Evolutionary conservation across 2,113 vertebrate species (phyloP).

Genomic region (Oreochromis spilurus): DNA sequence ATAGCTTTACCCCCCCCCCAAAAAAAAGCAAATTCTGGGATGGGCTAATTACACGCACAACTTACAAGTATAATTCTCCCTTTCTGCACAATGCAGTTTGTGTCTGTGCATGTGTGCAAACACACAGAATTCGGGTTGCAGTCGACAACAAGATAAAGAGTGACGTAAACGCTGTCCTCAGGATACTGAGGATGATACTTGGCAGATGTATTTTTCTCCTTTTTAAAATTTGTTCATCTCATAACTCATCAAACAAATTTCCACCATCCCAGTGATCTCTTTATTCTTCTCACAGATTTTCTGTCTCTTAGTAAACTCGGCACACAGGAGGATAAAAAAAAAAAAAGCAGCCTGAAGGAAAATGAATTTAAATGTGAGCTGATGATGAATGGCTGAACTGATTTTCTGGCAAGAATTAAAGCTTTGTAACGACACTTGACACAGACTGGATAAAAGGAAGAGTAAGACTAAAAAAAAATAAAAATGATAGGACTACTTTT

Average conservation of each 20-base stretch:
- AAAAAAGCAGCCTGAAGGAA: constrained; percentile 65
- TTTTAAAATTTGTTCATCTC: constrained; percentile 44
- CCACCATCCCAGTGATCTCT: constrained; percentile 49
- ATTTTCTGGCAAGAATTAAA: constrained; percentile 68
- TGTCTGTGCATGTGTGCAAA: constrained; percentile 4
- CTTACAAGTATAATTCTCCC: constrained; percentile 31
- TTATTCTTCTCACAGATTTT: constrained; percentile 55
- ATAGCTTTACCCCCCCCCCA: constrained; percentile 36
- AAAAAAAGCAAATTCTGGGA: constrained; percentile 14
- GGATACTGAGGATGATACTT: constrained; percentile 47
- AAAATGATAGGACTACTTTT: constrained; percentile 47
- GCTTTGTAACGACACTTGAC: constrained; percentile 72
- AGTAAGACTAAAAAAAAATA: constrained; percentile 35
- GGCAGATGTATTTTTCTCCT: constrained; percentile 42
- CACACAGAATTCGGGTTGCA: constrained; percentile 11
- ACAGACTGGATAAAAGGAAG: constrained; percentile 68
- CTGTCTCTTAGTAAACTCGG: constrained; percentile 48
- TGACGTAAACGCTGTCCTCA: constrained; percentile 45
- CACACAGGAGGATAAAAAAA: constrained; percentile 34
- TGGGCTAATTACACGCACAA: constrained; percentile 56
- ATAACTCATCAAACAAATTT: constrained; percentile 71
- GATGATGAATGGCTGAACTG: constrained; percentile 71
- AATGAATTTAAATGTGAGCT: constrained; percentile 68
- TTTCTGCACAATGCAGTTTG: constrained; percentile 14
- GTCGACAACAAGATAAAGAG: constrained; percentile 46